Evolutionary conservation across 92 coral and sea anemone species (phyloP).

Genomic region (Siderastrea radians): DNA sequence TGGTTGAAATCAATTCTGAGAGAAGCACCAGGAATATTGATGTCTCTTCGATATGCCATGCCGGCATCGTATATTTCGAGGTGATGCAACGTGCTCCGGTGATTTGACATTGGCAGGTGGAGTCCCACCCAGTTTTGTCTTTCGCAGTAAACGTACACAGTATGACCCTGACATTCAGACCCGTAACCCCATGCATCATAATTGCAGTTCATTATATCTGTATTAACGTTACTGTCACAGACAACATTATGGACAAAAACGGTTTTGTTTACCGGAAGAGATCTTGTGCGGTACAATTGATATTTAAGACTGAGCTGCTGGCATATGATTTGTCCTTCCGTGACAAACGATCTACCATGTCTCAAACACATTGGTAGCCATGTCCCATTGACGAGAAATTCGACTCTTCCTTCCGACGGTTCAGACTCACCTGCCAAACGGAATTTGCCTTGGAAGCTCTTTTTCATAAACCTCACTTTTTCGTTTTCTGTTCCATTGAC

Average conservation of each 20-base stretch:
- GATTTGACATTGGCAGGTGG: constrained; percentile 53
- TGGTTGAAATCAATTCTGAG: constrained; percentile 56
- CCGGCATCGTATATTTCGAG: constrained; percentile 66
- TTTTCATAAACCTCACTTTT: constrained; percentile 44
- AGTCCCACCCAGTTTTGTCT: constrained; percentile 66
- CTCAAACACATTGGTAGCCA: constrained; percentile 61
- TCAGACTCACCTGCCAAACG: constrained; percentile 66
- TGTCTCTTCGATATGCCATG: constrained; percentile 62
- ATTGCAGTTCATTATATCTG: constrained; percentile 59
- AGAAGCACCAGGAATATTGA: constrained; percentile 54
- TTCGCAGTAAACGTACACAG: constrained; percentile 32
- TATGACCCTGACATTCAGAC: constrained; percentile 38
- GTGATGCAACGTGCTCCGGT: constrained; percentile 46
- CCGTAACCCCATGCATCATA: constrained; percentile 42
- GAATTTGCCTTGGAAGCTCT: constrained; percentile 4
- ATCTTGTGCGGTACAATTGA: background rate
- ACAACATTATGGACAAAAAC: constrained; percentile 46
- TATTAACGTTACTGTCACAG: constrained; percentile 29
- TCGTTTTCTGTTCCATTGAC: constrained; percentile 50
- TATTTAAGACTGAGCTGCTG: constrained; percentile 48
- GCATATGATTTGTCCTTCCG: constrained; percentile 55
- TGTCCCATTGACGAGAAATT: constrained; percentile 45
- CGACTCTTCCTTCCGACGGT: constrained; percentile 72
- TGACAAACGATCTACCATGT: constrained; percentile 4
- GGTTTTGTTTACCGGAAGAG: constrained; percentile 4